Conservation (phyloP, 2,797 vertebrate genomes). For the Intellagama lesueurii region DNA sequence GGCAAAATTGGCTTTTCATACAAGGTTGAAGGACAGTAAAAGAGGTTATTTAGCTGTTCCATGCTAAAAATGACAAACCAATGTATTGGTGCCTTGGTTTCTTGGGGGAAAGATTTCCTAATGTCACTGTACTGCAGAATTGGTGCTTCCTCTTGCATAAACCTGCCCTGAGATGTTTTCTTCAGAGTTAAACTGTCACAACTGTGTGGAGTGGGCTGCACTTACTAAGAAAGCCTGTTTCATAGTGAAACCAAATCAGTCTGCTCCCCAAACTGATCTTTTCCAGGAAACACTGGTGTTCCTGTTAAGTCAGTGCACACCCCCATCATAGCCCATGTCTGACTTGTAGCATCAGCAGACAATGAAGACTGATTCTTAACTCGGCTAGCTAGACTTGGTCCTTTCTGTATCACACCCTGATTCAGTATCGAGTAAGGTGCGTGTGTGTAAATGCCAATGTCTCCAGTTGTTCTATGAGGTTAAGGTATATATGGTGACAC, state of each 20-base stretch:
- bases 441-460: too few relatives aligned
- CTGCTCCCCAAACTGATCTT: not conserved
- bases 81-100: not conserved
- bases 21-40: too few relatives aligned
- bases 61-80: not conserved
- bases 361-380: not conserved
- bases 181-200: not conserved
- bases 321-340: not conserved
- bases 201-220: too few relatives aligned
- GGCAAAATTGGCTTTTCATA: not conserved
- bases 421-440: too few relatives aligned
- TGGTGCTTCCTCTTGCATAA: slow-evolving; percentile 3
- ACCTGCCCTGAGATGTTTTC: not conserved
- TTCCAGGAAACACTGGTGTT: not conserved
- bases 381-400: not conserved
- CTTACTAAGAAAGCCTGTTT: not conserved
- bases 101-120: not conserved
- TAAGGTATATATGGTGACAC: not conserved
- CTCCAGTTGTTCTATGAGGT: too few relatives aligned
- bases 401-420: too few relatives aligned
- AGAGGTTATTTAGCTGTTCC: not conserved
- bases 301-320: not conserved
- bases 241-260: not conserved
- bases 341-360: too few relatives aligned
- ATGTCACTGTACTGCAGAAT: not conserved